Percentiles rank a stretch among this genome's conserved stretches.
phyloP scores from a whole-genome alignment of 2,113 vertebrate genomes.

The Nibea albiflora region DNA sequence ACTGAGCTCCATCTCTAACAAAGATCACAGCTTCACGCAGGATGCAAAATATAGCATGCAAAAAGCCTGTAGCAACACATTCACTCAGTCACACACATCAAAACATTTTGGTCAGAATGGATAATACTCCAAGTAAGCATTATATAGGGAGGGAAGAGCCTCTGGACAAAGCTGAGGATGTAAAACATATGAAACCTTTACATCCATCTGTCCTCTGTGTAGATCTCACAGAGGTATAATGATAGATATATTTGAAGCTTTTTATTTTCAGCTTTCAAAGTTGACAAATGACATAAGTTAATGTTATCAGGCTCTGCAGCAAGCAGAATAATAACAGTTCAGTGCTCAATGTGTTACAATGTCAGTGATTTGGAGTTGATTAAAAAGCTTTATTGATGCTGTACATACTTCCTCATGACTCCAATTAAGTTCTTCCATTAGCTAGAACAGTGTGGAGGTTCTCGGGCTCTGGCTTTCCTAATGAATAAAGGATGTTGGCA shows the following conservation, averaged over 20 bases:
- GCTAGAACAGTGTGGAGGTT: conserved; percentile 22
- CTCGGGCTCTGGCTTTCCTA: conserved; percentile 17
- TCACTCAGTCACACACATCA: conserved; percentile 31
- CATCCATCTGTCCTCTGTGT: neutral
- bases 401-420: conserved; percentile 29
- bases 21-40: conserved; percentile 43
- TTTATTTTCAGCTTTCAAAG: conserved; percentile 28
- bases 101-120: neutral
- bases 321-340: conserved; percentile 32
- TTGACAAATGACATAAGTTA: conserved; percentile 32
- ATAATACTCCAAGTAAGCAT: conserved; percentile 6
- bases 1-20: conserved; percentile 24
- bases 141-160: neutral
- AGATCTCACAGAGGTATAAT: too few species aligned
- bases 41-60: conserved; percentile 18
- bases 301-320: conserved; percentile 26
- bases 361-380: conserved; percentile 52
- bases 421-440: conserved; percentile 50
- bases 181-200: neutral
- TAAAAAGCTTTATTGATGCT: conserved; percentile 50
- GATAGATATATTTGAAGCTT: conserved; percentile 14
- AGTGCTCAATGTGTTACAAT: conserved; percentile 19
- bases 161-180: conserved; percentile 5
- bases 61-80: conserved; percentile 9
- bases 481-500: conserved; percentile 44